A percentile compares a stretch with the other conserved stretches of the same genome.
These are phyloP conservation scores for Polydrusus cervinus DNA, from an alignment of 2,888 invertebrate species.

Conservation along the genomic window DNA sequence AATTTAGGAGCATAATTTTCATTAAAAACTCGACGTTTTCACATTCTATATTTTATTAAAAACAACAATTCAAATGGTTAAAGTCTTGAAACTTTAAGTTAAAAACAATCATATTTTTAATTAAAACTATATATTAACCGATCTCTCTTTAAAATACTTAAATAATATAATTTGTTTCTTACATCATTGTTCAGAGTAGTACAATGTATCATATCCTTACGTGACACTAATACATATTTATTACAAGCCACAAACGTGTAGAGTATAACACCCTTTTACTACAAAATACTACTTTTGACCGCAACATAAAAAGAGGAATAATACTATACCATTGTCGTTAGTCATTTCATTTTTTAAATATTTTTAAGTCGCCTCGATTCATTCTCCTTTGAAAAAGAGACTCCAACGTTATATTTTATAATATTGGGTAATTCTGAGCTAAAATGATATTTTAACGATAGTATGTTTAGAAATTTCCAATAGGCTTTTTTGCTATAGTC, in stretches of 20 bases:
- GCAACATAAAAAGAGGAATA: conserved; percentile 35
- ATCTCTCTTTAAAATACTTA: too few relatives aligned
- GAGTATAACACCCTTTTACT: conserved; percentile 46
- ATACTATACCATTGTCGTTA: conserved; percentile 31
- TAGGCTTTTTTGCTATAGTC: too few relatives aligned
- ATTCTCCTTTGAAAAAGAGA: conserved; percentile 43
- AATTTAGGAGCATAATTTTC: too few relatives aligned
- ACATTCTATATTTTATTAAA: too few relatives aligned
- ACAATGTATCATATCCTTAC: conserved; percentile 16
- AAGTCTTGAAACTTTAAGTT: too few relatives aligned
- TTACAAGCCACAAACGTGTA: conserved; percentile 30
- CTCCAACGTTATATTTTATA: conserved; percentile 39
- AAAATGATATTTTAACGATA: too few relatives aligned
- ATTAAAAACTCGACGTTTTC: too few relatives aligned
- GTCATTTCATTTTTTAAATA: conserved; percentile 14
- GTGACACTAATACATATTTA: conserved; percentile 30
- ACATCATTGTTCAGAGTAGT: background rate
- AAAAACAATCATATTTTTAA: too few relatives aligned
- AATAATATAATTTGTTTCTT: background rate
- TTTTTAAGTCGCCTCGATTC: conserved; percentile 32
- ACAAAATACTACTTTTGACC: conserved; percentile 45
- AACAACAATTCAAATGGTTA: too few relatives aligned
- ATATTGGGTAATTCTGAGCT: conserved; percentile 18
- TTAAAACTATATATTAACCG: too few relatives aligned
- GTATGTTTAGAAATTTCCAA: too few relatives aligned